Evolutionary conservation across 2,888 invertebrate genomes (phyloP), one percentile per base, ranked within the genome.

Genomic region (Proisotoma minuta): DNA sequence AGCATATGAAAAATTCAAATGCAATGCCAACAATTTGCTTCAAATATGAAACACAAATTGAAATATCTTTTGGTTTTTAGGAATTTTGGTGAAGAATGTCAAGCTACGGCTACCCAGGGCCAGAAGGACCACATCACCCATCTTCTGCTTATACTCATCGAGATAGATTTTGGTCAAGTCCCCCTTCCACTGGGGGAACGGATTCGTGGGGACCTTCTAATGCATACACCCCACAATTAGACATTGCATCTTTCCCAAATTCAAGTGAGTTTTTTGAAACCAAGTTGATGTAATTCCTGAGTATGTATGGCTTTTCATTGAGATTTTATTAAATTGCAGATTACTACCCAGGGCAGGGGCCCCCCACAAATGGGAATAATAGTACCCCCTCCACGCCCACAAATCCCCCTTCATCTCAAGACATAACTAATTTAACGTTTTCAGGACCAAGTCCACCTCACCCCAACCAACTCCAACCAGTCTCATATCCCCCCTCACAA

Each of bases 361-460:
- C n/a, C n/a, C n/a, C n/a, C n/a, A n/a, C n/a, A n/a, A n/a, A n/a
- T n/a, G n/a, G n/a, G n/a, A n/a, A n/a, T n/a, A n/a, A n/a, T n/a
- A n/a, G n/a, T n/a, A n/a, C n/a, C n/a, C n/a, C n/a, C n/a, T n/a
- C n/a, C n/a, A n/a, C n/a, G n/a, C n/a, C n/a, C n/a, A n/a, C n/a
- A n/a, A n/a, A n/a, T n/a, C n/a, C n/a, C n/a, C n/a, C n/a, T n/a
- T n/a, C n/a, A n/a, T n/a, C n/a, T n/a, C n/a, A n/a, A n/a, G n/a
- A n/a, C n/a, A n/a, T n/a, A n/a, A n/a, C n/a, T n/a, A n/a, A 65
- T 18, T 57, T 66, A 28, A 62, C 62, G n/a, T 71, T 70, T 43
- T 63, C 71, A 20, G 71, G 71, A 3, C 71, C 71, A 5, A 66
- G 65, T 43, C 71, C 71, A 20, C 69, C 71, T 12, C 69, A 69